These are phyloP conservation scores for Drosophila sturtevanti DNA, from an alignment of 1,140 invertebrate genomes.

Conservation along the genomic window DNA sequence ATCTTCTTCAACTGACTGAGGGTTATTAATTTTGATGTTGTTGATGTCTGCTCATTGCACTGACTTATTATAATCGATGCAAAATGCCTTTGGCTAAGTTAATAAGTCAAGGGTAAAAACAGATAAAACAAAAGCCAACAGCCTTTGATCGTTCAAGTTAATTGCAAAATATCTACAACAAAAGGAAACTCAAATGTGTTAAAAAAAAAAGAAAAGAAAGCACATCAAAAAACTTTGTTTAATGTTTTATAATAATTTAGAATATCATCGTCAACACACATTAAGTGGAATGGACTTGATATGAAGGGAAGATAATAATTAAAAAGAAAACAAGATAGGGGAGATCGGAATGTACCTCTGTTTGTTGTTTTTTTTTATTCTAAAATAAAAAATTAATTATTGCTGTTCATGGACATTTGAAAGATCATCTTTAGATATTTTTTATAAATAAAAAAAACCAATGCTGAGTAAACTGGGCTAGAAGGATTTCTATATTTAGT, in stretches of 20 bases:
- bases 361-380: too few species aligned
- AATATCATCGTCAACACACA: not conserved
- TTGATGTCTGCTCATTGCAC: conserved; percentile 14
- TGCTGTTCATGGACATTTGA: too few species aligned
- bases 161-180: conserved; percentile 3
- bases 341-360: too few species aligned
- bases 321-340: too few species aligned
- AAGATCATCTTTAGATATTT: too few species aligned
- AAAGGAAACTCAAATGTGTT: not conserved
- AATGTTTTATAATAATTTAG: conserved; percentile 1
- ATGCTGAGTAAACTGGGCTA: too few species aligned
- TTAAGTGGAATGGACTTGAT: not conserved
- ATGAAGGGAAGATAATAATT: too few species aligned
- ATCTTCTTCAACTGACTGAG: conserved; percentile 33
- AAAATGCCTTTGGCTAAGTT: conserved; percentile 55
- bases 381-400: too few species aligned
- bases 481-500: too few species aligned
- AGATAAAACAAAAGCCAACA: conserved; percentile 13
- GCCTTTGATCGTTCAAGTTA: conserved; percentile 39
- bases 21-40: conserved; percentile 75
- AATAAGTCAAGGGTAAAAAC: conserved; percentile 60
- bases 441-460: too few species aligned
- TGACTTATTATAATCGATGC: conserved; percentile 73
- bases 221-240: not conserved
- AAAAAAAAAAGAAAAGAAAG: not conserved